phyloP scores from a whole-genome alignment of 2,888 invertebrate genomes.

The Oasisia sp. region DNA sequence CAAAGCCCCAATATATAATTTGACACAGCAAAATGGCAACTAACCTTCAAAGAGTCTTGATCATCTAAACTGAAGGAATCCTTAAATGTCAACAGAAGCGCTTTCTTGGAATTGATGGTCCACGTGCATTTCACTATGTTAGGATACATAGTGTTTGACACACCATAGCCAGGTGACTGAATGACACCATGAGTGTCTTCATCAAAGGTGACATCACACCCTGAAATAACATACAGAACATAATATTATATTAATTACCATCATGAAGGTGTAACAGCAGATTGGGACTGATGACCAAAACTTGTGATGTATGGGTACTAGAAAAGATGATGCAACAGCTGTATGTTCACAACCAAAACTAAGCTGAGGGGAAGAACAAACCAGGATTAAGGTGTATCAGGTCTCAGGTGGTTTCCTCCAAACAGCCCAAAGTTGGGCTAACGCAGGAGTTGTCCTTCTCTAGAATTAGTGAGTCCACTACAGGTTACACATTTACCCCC shows the following conservation, averaged over 20 bases:
- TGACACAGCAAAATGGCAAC: neutral
- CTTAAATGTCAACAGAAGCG: neutral
- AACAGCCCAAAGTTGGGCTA: no score
- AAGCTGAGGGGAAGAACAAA: no score
- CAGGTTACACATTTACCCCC: no score
- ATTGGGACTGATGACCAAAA: no score
- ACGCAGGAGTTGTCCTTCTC: no score
- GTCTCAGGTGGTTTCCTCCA: no score
- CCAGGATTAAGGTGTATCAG: no score
- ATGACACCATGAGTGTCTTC: slow-evolving; percentile 3
- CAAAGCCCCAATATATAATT: neutral
- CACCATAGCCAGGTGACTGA: slow-evolving; percentile 9
- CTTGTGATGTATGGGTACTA: no score
- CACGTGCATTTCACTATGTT: neutral
- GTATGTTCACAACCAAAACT: no score
- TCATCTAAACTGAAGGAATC: neutral
- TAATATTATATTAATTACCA: neutral
- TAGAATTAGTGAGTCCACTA: no score
- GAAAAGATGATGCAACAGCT: no score
- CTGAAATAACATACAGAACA: neutral
- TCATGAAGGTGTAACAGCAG: neutral
- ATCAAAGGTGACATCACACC: neutral
- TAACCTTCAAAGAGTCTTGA: neutral
- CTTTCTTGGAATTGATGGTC: neutral
- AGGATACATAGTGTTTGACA: neutral